These are phyloP conservation scores for Chalcis sispes DNA, from an alignment of 2,888 invertebrate genomes.

Conservation along the genomic window DNA sequence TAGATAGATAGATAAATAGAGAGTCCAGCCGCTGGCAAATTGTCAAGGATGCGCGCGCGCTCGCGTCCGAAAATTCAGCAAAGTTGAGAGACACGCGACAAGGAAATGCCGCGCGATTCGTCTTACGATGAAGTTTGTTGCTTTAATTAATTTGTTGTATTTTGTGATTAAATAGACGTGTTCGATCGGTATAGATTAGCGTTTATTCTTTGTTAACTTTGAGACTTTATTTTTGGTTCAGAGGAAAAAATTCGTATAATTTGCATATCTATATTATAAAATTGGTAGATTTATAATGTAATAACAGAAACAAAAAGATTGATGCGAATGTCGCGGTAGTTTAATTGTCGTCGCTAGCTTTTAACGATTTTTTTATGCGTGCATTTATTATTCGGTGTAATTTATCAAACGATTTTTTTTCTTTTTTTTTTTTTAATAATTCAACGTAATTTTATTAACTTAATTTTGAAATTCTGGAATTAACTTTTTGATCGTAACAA, in stretches of 20 bases:
- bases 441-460: no score
- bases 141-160: no score
- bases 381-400: not conserved
- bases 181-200: no score
- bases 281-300: not conserved
- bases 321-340: conserved; percentile 1
- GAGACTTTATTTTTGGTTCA: not conserved
- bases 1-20: no score
- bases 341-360: not conserved
- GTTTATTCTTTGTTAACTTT: no score
- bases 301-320: not conserved
- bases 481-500: no score
- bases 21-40: conserved; percentile 57
- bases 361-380: not conserved
- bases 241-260: not conserved
- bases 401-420: conserved; percentile 1
- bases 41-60: conserved; percentile 63
- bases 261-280: no score
- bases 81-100: not conserved
- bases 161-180: no score
- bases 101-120: conserved; percentile 11
- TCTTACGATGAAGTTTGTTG: no score
- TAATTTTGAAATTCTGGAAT: not conserved
- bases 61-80: conserved; percentile 24
- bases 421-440: not conserved